Evolutionary conservation across 2,888 invertebrate species (phyloP).

Genomic region (Drosophila nr. perissopoda): DNA sequence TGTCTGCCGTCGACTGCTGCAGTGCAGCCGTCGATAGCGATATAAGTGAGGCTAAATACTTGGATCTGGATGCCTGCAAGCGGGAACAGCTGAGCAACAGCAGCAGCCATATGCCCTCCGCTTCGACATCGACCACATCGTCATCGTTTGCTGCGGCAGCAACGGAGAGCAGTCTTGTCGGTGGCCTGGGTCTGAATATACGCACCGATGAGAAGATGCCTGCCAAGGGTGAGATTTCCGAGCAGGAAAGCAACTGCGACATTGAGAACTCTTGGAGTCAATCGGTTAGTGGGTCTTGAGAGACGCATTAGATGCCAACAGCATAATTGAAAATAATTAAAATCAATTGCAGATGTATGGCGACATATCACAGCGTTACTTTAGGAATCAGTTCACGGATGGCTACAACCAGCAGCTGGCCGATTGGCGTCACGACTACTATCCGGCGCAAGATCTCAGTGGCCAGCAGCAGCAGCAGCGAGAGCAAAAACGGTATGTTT

Average conservation of each 20-base stretch:
- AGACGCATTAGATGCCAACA: neutral
- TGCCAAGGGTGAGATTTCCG: slow-evolving; percentile 93
- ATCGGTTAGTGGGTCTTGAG: slow-evolving; percentile 85
- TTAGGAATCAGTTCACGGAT: slow-evolving; percentile 75
- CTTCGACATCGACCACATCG: slow-evolving; percentile 78
- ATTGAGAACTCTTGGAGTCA: slow-evolving; percentile 90
- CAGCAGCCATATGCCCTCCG: slow-evolving; percentile 68
- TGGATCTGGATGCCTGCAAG: slow-evolving; percentile 84
- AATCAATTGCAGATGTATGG: slow-evolving; percentile 77
- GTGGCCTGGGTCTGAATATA: slow-evolving; percentile 88
- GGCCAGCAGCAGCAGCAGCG: slow-evolving; percentile 57
- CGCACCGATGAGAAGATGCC: slow-evolving; percentile 95
- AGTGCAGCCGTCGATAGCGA: slow-evolving; percentile 77
- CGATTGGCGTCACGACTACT: slow-evolving; percentile 83
- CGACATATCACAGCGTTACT: slow-evolving; percentile 83
- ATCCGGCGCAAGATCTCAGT: slow-evolving; percentile 83
- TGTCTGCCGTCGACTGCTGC: slow-evolving; percentile 79
- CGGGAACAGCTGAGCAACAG: slow-evolving; percentile 73
- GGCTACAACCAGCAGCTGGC: slow-evolving; percentile 76
- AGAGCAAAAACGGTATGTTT: slow-evolving; percentile 73
- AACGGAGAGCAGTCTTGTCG: slow-evolving; percentile 83
- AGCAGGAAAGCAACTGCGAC: slow-evolving; percentile 93
- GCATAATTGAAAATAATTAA: neutral
- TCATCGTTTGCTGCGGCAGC: slow-evolving; percentile 83
- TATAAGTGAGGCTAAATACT: slow-evolving; percentile 82